These are phyloP conservation scores for Mola mola DNA, from an alignment of 2,113 vertebrate genomes.

Conservation along the genomic window DNA sequence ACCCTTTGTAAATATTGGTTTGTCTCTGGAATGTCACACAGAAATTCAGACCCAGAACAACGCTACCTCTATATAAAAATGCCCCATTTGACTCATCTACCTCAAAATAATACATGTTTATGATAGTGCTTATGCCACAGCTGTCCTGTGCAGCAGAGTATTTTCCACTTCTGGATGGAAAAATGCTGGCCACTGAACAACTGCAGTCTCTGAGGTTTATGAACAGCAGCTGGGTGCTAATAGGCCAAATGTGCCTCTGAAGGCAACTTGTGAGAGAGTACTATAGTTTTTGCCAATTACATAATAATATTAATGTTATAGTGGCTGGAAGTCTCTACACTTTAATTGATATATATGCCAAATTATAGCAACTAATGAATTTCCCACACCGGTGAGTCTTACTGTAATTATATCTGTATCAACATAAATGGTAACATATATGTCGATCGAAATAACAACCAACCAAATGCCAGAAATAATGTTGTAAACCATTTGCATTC, in stretches of 20 bases:
- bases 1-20: slow-evolving; percentile 55
- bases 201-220: not conserved
- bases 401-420: too few relatives aligned
- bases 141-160: slow-evolving; percentile 14
- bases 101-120: slow-evolving; percentile 42
- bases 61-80: slow-evolving; percentile 11
- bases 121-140: slow-evolving; percentile 36
- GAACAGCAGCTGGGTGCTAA: slow-evolving; percentile 23
- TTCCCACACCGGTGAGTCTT: too few relatives aligned
- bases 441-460: too few relatives aligned
- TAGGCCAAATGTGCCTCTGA: not conserved
- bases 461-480: too few relatives aligned
- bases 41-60: slow-evolving; percentile 65
- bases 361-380: too few relatives aligned
- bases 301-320: not conserved
- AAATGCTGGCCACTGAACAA: too few relatives aligned
- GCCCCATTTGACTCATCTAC: slow-evolving; percentile 27
- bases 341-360: too few relatives aligned
- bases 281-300: too few relatives aligned
- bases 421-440: too few relatives aligned
- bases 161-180: slow-evolving; percentile 25
- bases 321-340: too few relatives aligned
- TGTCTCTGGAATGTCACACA: slow-evolving; percentile 67
- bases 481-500: too few relatives aligned
- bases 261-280: too few relatives aligned